phyloP scores from a whole-genome alignment of 2,888 invertebrate genomes.

The Phorcus lineatus region DNA sequence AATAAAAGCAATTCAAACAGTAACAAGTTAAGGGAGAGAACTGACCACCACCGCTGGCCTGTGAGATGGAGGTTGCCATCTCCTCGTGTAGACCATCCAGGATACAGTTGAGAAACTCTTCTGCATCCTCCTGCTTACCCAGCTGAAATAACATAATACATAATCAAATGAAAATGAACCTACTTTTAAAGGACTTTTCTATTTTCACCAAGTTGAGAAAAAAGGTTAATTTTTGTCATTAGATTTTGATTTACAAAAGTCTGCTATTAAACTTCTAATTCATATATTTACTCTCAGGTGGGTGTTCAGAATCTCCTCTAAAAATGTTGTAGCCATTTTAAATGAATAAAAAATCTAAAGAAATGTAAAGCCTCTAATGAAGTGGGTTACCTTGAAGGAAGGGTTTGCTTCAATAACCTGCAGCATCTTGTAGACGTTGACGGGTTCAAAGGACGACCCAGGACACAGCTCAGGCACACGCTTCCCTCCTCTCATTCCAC shows the following conservation, averaged over 20 bases:
- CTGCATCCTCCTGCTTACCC: slow-evolving; percentile 96
- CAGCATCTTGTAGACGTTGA: slow-evolving; percentile 89
- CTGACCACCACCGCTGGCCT: slow-evolving; percentile 2
- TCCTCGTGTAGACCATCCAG: slow-evolving; percentile 97
- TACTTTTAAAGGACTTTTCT: too few species aligned
- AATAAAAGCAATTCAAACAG: not conserved
- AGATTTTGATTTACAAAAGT: too few species aligned
- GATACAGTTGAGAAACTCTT: slow-evolving; percentile 94
- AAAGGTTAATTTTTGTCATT: too few species aligned
- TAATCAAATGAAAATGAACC: too few species aligned
- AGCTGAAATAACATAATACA: slow-evolving; percentile 51
- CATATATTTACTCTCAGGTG: too few species aligned
- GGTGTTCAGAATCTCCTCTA: too few species aligned
- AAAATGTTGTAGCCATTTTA: too few species aligned
- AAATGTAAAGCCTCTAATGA: not conserved
- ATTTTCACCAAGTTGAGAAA: too few species aligned
- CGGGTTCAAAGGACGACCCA: slow-evolving; percentile 93
- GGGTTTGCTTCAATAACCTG: slow-evolving; percentile 83
- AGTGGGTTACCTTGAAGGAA: slow-evolving; percentile 66
- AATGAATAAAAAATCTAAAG: not conserved
- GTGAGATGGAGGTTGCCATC: slow-evolving; percentile 87
- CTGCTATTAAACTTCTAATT: too few species aligned
- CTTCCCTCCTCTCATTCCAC: slow-evolving; percentile 5
- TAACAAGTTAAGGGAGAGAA: not conserved
- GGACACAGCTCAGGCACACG: slow-evolving; percentile 65